phyloP scores from a whole-genome alignment of 2,797 vertebrate species.

The Characodon lateralis region DNA sequence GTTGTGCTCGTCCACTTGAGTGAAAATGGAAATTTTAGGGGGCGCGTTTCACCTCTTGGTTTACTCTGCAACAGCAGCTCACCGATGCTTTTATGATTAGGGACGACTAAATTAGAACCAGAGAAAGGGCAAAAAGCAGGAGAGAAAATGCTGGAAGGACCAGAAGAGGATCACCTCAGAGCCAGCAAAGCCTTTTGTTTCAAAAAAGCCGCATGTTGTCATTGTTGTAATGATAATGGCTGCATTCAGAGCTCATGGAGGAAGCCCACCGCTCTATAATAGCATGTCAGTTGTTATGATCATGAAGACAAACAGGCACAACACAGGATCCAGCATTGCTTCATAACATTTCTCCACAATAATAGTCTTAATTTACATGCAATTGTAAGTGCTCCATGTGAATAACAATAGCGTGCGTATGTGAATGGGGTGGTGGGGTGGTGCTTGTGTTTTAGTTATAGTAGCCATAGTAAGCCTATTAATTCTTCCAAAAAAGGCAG shows the following conservation, averaged over 20 bases:
- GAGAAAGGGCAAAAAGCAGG: slow-evolving; percentile 52
- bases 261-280: slow-evolving; percentile 29
- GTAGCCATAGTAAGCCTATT: slow-evolving; percentile 57
- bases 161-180: slow-evolving; percentile 40
- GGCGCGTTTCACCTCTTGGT: slow-evolving; percentile 72
- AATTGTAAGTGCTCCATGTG: slow-evolving; percentile 46
- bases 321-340: slow-evolving; percentile 36
- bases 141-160: slow-evolving; percentile 17
- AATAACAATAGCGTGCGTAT: slow-evolving; percentile 33
- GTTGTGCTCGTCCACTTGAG: slow-evolving; percentile 72
- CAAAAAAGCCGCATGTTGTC: slow-evolving; percentile 60
- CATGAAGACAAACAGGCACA: slow-evolving; percentile 44
- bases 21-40: slow-evolving; percentile 74
- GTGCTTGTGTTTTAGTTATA: slow-evolving; percentile 55
- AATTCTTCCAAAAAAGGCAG: slow-evolving; percentile 55
- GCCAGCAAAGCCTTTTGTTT: slow-evolving; percentile 50
- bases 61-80: slow-evolving; percentile 61
- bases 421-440: slow-evolving; percentile 8
- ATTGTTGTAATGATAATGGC: slow-evolving; percentile 60
- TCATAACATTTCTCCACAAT: slow-evolving; percentile 52
- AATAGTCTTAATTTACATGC: slow-evolving; percentile 61
- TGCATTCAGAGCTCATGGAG: slow-evolving; percentile 30
- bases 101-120: slow-evolving; percentile 75
- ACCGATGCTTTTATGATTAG: slow-evolving; percentile 78
- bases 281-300: slow-evolving; percentile 46